Evolutionary conservation across 2,888 invertebrate genomes (phyloP).

Genomic region (Meliscaeva auricollis): DNA sequence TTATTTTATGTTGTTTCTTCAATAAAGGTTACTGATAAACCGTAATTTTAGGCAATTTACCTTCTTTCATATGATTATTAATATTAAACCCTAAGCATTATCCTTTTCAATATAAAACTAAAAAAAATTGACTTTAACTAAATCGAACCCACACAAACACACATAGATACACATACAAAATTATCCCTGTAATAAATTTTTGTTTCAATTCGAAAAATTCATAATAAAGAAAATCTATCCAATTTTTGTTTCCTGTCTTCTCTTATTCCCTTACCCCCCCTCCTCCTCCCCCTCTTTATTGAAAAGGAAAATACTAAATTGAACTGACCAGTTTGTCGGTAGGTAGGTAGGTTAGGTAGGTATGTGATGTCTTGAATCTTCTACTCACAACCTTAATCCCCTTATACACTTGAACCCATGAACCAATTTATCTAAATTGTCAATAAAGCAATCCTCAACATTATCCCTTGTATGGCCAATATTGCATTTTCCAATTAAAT

Average conservation of each 20-base stretch:
- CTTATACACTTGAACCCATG: constrained; percentile 34
- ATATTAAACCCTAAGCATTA: constrained; percentile 25
- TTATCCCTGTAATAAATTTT: constrained; percentile 21
- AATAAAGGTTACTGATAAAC: constrained; percentile 6
- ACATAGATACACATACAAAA: background rate
- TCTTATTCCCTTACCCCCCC: no score
- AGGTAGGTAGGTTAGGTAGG: no score
- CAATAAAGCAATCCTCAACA: constrained; percentile 51
- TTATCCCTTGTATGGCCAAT: constrained; percentile 41
- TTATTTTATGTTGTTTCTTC: background rate
- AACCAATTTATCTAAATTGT: constrained; percentile 51
- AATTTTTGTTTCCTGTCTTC: constrained; percentile 6
- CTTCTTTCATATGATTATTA: constrained; percentile 8
- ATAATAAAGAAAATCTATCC: constrained; percentile 26
- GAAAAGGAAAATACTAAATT: constrained; percentile 4
- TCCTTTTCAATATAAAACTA: background rate
- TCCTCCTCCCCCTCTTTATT: background rate
- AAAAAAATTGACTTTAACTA: background rate
- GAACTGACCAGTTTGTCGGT: constrained; percentile 21
- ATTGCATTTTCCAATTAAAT: constrained; percentile 68
- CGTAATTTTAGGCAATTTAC: constrained; percentile 14
- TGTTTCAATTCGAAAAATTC: constrained; percentile 25
- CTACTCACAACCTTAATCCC: constrained; percentile 34
- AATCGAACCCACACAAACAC: background rate
- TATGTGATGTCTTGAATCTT: constrained; percentile 13